Conservation (phyloP, 2,797 vertebrate species). For the Gila robusta region DNA sequence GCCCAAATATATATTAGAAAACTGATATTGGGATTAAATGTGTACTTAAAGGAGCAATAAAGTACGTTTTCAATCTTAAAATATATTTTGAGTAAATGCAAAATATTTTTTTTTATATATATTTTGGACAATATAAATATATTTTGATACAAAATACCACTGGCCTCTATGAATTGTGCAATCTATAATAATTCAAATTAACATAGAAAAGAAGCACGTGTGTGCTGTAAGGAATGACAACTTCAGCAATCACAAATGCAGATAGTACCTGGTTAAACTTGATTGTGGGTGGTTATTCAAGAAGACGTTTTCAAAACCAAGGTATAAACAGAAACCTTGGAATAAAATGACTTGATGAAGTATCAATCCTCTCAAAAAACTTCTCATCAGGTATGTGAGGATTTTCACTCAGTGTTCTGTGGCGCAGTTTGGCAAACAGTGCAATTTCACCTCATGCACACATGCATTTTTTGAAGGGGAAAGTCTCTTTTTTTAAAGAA, state of each 20-base stretch:
- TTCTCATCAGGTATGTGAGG: background rate
- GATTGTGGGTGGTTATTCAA: background rate
- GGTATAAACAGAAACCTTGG: background rate
- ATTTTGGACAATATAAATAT: background rate
- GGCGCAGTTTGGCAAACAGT: constrained; percentile 2
- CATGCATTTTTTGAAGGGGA: constrained; percentile 25
- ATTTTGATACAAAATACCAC: background rate
- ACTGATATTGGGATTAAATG: background rate
- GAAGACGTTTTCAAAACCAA: background rate
- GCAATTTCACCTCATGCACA: constrained; percentile 32
- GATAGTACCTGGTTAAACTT: background rate
- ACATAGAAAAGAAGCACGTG: no score
- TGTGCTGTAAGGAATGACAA: no score
- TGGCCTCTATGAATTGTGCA: background rate
- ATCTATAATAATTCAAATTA: background rate
- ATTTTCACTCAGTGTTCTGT: background rate
- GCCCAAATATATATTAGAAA: background rate
- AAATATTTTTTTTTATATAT: background rate
- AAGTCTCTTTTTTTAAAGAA: constrained; percentile 38
- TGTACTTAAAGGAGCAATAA: background rate
- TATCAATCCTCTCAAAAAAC: background rate
- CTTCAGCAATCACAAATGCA: background rate
- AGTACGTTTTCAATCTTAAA: background rate
- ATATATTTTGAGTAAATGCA: background rate
- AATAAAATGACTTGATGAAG: background rate